These are phyloP conservation scores for Lobophora halterata DNA, from an alignment of 2,888 invertebrate genomes.

Conservation along the genomic window DNA sequence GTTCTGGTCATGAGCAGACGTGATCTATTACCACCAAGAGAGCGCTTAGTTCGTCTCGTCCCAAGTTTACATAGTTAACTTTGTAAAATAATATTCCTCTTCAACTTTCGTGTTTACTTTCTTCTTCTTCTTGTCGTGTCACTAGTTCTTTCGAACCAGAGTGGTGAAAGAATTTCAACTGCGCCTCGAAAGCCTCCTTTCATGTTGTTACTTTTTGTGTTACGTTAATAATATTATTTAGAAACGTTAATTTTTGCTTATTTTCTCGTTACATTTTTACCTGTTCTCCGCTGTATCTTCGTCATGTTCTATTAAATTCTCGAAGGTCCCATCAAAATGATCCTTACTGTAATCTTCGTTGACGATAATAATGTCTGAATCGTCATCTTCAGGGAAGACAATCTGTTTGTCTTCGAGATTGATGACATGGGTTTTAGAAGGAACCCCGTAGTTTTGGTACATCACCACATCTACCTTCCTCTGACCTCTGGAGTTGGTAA, in stretches of 20 bases:
- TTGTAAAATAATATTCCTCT: too few species aligned
- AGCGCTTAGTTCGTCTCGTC: too few species aligned
- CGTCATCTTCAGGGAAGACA: slow-evolving; percentile 67
- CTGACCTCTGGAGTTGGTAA: slow-evolving; percentile 86
- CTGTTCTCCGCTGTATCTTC: slow-evolving; percentile 45
- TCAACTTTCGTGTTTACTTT: too few species aligned
- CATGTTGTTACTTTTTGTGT: too few species aligned
- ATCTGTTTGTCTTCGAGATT: slow-evolving; percentile 65
- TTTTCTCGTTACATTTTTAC: slow-evolving; percentile 33
- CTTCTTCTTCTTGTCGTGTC: too few species aligned
- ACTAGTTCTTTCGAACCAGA: too few species aligned
- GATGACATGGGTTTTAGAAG: slow-evolving; percentile 54
- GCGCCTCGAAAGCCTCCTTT: too few species aligned
- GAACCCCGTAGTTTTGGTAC: slow-evolving; percentile 65
- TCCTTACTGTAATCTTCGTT: slow-evolving; percentile 66
- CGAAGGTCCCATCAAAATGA: slow-evolving; percentile 48
- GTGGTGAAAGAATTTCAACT: too few species aligned
- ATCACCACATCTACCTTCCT: slow-evolving; percentile 78
- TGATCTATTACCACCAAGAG: too few species aligned
- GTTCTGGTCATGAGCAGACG: too few species aligned
- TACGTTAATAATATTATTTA: too few species aligned
- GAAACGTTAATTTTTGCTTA: neutral
- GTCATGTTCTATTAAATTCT: slow-evolving; percentile 43
- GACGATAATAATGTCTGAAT: slow-evolving; percentile 70
- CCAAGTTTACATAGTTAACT: too few species aligned